A percentile compares a stretch with the other conserved stretches of the same genome.
Conservation (phyloP, 1,140 invertebrate species). For the Apis florea region DNA sequence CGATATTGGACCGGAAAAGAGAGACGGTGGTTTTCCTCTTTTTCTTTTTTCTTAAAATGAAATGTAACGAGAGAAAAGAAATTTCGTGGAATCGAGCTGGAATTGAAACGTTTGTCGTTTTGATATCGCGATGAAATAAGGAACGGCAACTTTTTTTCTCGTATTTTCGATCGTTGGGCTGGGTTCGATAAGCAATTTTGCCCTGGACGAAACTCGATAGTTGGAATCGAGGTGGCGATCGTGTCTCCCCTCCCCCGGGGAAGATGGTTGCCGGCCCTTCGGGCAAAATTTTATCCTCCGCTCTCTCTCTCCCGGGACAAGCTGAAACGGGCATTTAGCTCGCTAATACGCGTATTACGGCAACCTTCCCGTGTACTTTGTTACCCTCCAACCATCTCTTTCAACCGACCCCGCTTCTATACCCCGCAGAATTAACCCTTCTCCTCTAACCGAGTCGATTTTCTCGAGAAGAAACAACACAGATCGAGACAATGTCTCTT, state of each 20-base stretch:
- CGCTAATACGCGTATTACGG: conserved; percentile 70
- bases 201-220: conserved; percentile 69
- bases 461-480: background rate
- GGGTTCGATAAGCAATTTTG: no score
- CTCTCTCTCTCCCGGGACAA: conserved; percentile 59
- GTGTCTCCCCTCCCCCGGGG: conserved; percentile 70
- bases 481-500: no score
- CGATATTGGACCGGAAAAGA: no score
- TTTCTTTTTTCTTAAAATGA: no score
- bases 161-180: no score
- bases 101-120: no score
- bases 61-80: no score
- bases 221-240: conserved; percentile 71
- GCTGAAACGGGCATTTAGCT: conserved; percentile 68
- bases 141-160: no score
- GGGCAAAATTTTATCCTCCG: conserved; percentile 66
- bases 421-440: background rate
- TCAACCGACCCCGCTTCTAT: conserved; percentile 25
- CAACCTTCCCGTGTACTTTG: conserved; percentile 20
- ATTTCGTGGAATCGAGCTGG: no score
- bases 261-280: conserved; percentile 67
- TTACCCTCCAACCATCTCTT: conserved; percentile 61
- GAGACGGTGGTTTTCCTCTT: no score
- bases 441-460: background rate
- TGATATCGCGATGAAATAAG: no score